Evolutionary conservation across 2,888 invertebrate species (phyloP).

Genomic region (Iselma pallidipennis): DNA sequence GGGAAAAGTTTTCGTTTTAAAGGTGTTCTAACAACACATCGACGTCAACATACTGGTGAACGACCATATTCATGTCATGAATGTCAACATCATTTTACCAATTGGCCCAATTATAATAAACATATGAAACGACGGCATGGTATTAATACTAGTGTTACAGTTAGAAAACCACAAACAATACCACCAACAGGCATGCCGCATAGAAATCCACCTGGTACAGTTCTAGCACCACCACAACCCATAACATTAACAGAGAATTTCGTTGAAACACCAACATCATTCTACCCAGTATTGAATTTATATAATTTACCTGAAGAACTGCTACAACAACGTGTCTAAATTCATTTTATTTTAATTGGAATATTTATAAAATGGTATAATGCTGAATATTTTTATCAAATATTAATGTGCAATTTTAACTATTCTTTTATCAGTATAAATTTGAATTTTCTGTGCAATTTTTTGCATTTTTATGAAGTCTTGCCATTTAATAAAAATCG

Average conservation of each 20-base stretch:
- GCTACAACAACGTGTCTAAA: slow-evolving; percentile 40
- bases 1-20: slow-evolving; percentile 76
- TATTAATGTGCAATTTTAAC: too few species aligned
- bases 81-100: slow-evolving; percentile 76
- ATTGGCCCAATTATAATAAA: slow-evolving; percentile 83
- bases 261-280: slow-evolving; percentile 39
- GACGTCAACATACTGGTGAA: slow-evolving; percentile 70
- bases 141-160: slow-evolving; percentile 56
- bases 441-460: background rate
- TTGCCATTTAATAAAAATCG: background rate
- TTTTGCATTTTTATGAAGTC: background rate
- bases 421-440: background rate
- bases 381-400: too few species aligned
- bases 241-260: slow-evolving; percentile 39
- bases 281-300: slow-evolving; percentile 50
- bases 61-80: slow-evolving; percentile 74
- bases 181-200: slow-evolving; percentile 56
- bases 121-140: slow-evolving; percentile 79
- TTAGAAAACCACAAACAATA: slow-evolving; percentile 54
- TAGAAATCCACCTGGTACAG: slow-evolving; percentile 54
- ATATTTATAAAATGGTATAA: background rate
- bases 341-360: background rate
- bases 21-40: slow-evolving; percentile 74
- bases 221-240: slow-evolving; percentile 51
- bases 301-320: slow-evolving; percentile 52